These are phyloP conservation scores for Ciconia boyciana DNA, from an alignment of 2,113 vertebrate genomes.

Conservation along the genomic window DNA sequence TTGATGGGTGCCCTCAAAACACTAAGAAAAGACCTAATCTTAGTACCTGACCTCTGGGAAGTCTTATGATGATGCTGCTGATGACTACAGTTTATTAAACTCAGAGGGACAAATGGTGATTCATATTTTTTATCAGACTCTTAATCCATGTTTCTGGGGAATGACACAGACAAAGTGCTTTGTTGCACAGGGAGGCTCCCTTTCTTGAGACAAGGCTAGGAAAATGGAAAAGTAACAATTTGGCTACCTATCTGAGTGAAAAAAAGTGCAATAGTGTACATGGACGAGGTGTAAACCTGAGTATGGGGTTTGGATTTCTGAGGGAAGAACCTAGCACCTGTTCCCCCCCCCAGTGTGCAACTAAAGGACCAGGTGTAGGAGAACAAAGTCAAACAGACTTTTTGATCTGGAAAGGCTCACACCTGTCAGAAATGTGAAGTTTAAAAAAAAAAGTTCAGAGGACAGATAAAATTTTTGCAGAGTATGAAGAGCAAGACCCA, in stretches of 20 bases:
- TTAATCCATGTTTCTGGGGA: not conserved
- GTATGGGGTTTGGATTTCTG: not conserved
- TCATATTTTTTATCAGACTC: not conserved
- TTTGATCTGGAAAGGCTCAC: not conserved
- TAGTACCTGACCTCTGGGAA: not conserved
- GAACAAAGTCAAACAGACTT: not conserved
- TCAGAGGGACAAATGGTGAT: not conserved
- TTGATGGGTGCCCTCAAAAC: not conserved
- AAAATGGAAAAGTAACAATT: not conserved
- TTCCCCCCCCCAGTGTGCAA: not conserved
- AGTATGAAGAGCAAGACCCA: not conserved
- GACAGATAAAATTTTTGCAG: not conserved
- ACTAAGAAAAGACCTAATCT: not conserved
- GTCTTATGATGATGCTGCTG: not conserved
- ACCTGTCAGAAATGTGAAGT: not conserved
- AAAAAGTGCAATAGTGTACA: not conserved
- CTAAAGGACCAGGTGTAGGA: not conserved
- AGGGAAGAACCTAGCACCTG: not conserved
- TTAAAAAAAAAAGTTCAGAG: not conserved
- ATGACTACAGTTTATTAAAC: not conserved
- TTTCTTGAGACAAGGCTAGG: not conserved
- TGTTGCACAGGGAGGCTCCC: not conserved
- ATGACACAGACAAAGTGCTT: not conserved
- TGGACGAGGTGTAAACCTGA: not conserved
- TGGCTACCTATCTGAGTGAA: not conserved